Evolutionary conservation across 2,113 vertebrate genomes (phyloP).

Genomic region (Etheostoma spectabile): DNA sequence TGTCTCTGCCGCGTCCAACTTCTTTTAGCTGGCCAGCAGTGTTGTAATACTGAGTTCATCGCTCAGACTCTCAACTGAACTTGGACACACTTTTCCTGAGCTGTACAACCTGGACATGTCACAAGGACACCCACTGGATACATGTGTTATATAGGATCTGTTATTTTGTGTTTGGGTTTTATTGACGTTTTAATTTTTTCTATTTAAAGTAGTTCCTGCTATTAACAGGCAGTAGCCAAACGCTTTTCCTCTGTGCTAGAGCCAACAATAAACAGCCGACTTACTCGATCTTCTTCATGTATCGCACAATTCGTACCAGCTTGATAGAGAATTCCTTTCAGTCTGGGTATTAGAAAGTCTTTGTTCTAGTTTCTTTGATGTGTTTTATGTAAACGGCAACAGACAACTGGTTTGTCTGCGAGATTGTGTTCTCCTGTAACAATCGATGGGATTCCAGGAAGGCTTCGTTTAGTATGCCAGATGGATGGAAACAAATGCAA

Average conservation of each 20-base stretch:
- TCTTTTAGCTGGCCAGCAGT: conserved; percentile 2
- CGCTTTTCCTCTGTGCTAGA: background rate
- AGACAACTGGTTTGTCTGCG: conserved; percentile 59
- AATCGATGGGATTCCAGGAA: conserved; percentile 55
- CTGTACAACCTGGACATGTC: conserved; percentile 17
- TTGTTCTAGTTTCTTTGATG: conserved; percentile 65
- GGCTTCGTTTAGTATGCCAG: conserved; percentile 30
- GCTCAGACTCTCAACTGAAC: conserved; percentile 14
- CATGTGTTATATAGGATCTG: background rate
- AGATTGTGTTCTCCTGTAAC: conserved; percentile 35
- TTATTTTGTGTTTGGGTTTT: background rate
- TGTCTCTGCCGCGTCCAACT: conserved; percentile 26
- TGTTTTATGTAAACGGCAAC: conserved; percentile 58
- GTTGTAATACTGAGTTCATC: conserved; percentile 27
- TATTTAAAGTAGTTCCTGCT: conserved; percentile 5
- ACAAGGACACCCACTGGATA: background rate
- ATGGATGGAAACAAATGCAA: conserved; percentile 48
- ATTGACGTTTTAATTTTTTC: background rate
- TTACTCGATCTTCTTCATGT: conserved; percentile 39
- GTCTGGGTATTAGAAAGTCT: conserved; percentile 60
- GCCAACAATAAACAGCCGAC: conserved; percentile 16
- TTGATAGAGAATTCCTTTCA: conserved; percentile 62
- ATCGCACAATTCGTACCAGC: conserved; percentile 60
- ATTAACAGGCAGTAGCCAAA: conserved; percentile 38
- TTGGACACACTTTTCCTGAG: conserved; percentile 29